Base-by-base conservation (phyloP, 2,888 invertebrate species). In the Lasioglossum figueresi region DNA sequence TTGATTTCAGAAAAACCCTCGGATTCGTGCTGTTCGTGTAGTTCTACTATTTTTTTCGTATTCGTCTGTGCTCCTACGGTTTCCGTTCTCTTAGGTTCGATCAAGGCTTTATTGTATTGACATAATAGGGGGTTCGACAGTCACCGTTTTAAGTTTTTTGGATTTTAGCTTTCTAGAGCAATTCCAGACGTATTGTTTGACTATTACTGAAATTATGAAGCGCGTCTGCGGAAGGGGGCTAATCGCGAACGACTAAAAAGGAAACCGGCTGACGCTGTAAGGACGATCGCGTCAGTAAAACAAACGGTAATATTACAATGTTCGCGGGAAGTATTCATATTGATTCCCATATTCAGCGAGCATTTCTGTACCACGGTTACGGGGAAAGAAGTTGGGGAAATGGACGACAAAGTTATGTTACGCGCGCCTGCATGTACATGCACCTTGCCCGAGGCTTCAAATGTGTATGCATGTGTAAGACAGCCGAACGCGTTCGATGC, bases 331-430 rank as follows among this genome's bases (percentile, higher is more conserved):
- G 68, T 37, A 37, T 68, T 68, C 68, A 10, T 68, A 68, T 68
- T 34, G 23, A 68, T 68, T 68, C 37, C 68, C 23, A 68, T 68
- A 68, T 68, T 68, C 68, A 23, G 68, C 23, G 34, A 68, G 4
- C 37, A 12, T 68, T 37, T 63, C 63, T 31, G 31, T 63, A 34
- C 31, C 63, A 31, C 19, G 31, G 19, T 63, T 34, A 31, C 31
- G 8, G 19, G 6, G 31, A 31, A 63, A 63, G 63, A 63, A 63
- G 63, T 63, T 63, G 63, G 63, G 63, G 63, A 63, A 63, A 63
- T 8, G 31, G 63, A 63, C 31, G 63, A 63, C 63, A 63, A 63
- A 63, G 63, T 63, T 63, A 31, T 23, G 37, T 10, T 68, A 68
- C 23, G 10, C 68, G 68, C 37, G 68, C 23, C 34, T 68, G 37